phyloP scores from a whole-genome alignment of 1,140 invertebrate species.

The Dolichoris vasculosae region DNA sequence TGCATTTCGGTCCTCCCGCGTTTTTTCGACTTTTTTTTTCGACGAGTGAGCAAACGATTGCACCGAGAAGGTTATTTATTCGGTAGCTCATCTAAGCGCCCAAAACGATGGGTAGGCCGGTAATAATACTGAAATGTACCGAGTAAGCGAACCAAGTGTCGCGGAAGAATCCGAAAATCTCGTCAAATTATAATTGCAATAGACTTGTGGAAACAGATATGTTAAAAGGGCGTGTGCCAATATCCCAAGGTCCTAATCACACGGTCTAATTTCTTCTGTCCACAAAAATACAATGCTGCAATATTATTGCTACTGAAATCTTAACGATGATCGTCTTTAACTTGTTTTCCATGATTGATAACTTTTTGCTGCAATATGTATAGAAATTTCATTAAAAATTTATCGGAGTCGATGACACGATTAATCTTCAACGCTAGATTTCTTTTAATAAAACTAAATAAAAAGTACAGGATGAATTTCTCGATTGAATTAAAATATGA shows the following conservation, averaged over 20 bases:
- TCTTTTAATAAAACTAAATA: background rate
- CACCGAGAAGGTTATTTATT: background rate
- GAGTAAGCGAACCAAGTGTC: background rate
- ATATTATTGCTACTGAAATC: background rate
- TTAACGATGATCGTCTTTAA: background rate
- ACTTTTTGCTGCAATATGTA: background rate
- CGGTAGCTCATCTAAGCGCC: background rate
- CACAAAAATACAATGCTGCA: background rate
- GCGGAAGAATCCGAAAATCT: background rate
- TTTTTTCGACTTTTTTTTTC: background rate
- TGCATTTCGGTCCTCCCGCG: background rate
- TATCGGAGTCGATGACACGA: background rate
- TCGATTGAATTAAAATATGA: background rate
- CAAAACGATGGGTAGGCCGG: background rate
- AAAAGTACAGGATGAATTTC: background rate
- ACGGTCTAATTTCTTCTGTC: background rate
- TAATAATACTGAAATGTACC: background rate
- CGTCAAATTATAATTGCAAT: background rate
- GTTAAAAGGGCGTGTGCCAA: background rate
- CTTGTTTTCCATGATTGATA: background rate
- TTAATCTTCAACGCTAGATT: background rate
- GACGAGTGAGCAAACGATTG: background rate
- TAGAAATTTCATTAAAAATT: background rate
- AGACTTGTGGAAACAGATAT: background rate
- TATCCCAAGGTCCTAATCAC: background rate